Percentiles rank a stretch among this genome's conserved stretches.
Conservation (phyloP, 2,797 vertebrate species). For the Agapornis canus region DNA sequence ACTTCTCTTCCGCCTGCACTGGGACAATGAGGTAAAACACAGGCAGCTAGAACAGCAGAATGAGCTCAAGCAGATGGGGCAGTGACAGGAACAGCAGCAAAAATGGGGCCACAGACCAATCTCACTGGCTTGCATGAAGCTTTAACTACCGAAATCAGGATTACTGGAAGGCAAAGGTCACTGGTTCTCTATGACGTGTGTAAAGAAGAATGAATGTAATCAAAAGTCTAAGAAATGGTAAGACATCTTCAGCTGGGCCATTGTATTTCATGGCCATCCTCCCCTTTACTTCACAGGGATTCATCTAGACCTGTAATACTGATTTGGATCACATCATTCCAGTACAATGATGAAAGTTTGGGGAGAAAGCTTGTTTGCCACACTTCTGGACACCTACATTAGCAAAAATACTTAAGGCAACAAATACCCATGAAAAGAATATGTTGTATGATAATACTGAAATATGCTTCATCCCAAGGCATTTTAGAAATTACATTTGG, state of each 20-base stretch:
- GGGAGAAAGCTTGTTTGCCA: not conserved
- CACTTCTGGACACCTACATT: not conserved
- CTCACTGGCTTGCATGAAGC: not conserved
- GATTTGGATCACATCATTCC: not conserved
- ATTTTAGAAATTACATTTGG: not conserved
- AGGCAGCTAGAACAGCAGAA: not conserved
- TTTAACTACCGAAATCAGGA: not conserved
- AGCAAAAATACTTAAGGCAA: not conserved
- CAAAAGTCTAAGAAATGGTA: not conserved
- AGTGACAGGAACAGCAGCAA: not conserved
- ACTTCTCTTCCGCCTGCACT: not conserved
- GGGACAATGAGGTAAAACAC: not conserved
- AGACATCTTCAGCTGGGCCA: not conserved
- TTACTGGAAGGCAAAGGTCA: not conserved
- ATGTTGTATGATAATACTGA: not conserved
- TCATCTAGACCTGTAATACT: not conserved
- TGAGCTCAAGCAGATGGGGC: not conserved
- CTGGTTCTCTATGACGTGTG: not conserved
- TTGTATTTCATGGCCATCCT: not conserved
- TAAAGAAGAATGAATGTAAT: not conserved
- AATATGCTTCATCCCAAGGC: not conserved
- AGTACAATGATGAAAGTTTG: not conserved
- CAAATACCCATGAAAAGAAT: rapidly evolving
- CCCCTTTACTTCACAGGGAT: not conserved
- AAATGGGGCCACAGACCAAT: not conserved